phyloP scores from a whole-genome alignment of 2,113 vertebrate species.

The Leucoraja erinaceus region DNA sequence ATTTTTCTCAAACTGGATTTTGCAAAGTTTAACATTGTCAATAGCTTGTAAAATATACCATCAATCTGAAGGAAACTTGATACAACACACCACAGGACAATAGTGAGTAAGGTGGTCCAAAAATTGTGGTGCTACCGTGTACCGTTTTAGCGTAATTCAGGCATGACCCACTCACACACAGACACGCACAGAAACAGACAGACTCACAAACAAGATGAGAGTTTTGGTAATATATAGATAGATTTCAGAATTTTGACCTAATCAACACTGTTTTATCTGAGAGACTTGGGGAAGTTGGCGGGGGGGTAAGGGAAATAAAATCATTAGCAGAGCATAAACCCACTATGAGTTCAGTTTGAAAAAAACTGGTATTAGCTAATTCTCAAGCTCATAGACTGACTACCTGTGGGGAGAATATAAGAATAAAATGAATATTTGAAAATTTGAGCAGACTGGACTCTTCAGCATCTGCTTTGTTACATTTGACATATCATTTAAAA shows the following conservation, averaged over 20 bases:
- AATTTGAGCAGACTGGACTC: background rate
- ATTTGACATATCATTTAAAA: background rate
- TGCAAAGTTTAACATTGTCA: no score
- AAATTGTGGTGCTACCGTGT: no score
- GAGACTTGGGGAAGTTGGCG: background rate
- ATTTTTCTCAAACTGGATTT: no score
- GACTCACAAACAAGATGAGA: no score
- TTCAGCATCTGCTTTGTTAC: background rate
- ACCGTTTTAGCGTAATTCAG: no score
- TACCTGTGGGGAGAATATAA: background rate
- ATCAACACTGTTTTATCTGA: background rate
- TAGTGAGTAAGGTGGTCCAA: no score
- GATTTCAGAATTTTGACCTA: background rate
- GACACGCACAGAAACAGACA: no score
- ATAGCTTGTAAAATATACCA: no score
- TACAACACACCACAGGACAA: no score
- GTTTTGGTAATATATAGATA: background rate
- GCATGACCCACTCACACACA: no score
- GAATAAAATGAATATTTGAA: background rate
- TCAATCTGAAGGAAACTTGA: no score
- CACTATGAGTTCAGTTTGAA: background rate
- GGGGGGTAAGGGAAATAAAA: background rate
- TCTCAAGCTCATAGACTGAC: background rate
- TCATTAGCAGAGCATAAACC: background rate
- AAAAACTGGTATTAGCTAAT: background rate